Percentiles rank a stretch among this genome's conserved stretches.
These are phyloP conservation scores for Anolis apletophallus DNA, from an alignment of 2,797 vertebrate species.

Conservation along the genomic window DNA sequence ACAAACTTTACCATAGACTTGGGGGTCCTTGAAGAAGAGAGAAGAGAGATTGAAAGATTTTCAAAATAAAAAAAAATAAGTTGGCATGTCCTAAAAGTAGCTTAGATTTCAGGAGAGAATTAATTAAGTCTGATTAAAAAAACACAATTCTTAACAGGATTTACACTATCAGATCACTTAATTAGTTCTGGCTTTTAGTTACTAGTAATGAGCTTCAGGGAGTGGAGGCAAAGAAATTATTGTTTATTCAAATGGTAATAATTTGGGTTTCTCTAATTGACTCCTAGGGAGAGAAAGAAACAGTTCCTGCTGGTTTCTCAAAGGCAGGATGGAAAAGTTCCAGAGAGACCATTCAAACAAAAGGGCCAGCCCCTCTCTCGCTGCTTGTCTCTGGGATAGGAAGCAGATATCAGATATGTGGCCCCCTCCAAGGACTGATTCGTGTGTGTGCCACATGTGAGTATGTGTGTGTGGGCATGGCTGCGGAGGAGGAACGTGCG, in stretches of 20 bases:
- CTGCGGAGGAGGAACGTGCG: neutral
- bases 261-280: constrained; percentile 78
- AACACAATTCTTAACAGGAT: constrained; percentile 73
- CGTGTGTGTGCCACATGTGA: neutral
- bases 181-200: constrained; percentile 75
- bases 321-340: constrained; percentile 67
- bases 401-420: constrained; percentile 22
- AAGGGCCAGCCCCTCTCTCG: constrained; percentile 20
- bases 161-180: constrained; percentile 73
- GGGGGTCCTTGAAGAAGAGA: too few relatives aligned
- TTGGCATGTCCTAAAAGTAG: constrained; percentile 68
- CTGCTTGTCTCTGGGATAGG: constrained; percentile 14
- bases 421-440: neutral
- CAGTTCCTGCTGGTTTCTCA: constrained; percentile 71
- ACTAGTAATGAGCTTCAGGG: constrained; percentile 70
- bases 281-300: constrained; percentile 71
- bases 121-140: constrained; percentile 76
- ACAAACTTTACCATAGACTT: constrained; percentile 50
- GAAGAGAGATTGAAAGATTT: constrained; percentile 52
- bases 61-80: constrained; percentile 56
- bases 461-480: neutral
- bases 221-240: constrained; percentile 68
- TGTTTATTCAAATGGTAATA: constrained; percentile 80
- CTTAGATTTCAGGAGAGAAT: constrained; percentile 71
- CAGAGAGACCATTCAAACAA: constrained; percentile 64